These are phyloP conservation scores for Aegithalos caudatus DNA, from an alignment of 2,113 vertebrate species.

Conservation along the genomic window DNA sequence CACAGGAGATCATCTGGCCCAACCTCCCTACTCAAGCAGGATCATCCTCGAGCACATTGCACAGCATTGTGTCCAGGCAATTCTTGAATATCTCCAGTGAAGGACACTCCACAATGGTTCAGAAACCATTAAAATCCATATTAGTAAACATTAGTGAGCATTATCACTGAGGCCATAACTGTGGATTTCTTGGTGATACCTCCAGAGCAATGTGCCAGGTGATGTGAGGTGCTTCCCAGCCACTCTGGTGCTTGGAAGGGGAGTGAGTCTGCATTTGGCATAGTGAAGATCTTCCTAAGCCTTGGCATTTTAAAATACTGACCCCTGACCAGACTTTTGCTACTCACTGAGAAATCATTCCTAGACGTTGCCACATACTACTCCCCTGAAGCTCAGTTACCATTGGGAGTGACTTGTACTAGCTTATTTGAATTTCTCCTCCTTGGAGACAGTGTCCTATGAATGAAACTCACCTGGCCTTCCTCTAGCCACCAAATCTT, in stretches of 20 bases:
- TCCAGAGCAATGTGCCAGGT: rapidly evolving
- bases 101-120: neutral
- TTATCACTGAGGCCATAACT: neutral
- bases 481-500: neutral
- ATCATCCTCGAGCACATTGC: neutral
- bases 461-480: neutral
- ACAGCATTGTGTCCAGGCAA: neutral
- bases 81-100: neutral
- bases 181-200: neutral
- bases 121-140: neutral
- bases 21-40: neutral
- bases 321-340: neutral
- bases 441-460: neutral
- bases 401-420: neutral
- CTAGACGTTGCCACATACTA: neutral
- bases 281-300: neutral
- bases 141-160: neutral
- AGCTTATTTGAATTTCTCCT: neutral
- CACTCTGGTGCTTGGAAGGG: neutral
- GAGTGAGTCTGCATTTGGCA: neutral
- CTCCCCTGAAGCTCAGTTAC: neutral
- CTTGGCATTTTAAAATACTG: neutral
- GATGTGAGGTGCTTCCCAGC: neutral
- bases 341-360: neutral
- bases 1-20: neutral